phyloP scores from a whole-genome alignment of 1,140 invertebrate species.

The Drosophila nigromelanica region DNA sequence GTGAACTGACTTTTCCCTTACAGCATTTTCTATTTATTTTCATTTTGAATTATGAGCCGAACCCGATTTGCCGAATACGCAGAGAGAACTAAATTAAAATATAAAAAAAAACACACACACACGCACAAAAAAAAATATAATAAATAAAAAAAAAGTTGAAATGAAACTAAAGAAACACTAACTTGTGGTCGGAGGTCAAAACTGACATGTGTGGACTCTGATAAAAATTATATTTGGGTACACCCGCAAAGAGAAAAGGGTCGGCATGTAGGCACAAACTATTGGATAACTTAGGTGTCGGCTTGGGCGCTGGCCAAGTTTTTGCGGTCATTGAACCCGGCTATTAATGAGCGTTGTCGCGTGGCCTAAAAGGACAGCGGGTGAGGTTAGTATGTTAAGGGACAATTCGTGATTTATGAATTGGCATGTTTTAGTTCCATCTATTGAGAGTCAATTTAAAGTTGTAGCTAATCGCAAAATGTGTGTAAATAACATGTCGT shows the following conservation, averaged over 20 bases:
- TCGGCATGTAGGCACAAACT: slow-evolving; percentile 37
- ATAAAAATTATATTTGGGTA: slow-evolving; percentile 66
- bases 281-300: slow-evolving; percentile 20
- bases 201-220: slow-evolving; percentile 64
- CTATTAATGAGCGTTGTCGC: slow-evolving; percentile 13
- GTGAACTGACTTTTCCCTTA: slow-evolving; percentile 36
- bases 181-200: slow-evolving; percentile 26
- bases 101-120: slow-evolving; percentile 36
- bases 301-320: slow-evolving; percentile 25
- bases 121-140: slow-evolving; percentile 38
- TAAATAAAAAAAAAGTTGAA: slow-evolving; percentile 41
- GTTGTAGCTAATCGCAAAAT: slow-evolving; percentile 53
- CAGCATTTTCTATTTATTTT: slow-evolving; percentile 55
- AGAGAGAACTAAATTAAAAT: slow-evolving; percentile 64
- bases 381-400: background rate
- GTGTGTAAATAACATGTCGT: slow-evolving; percentile 61
- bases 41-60: slow-evolving; percentile 70
- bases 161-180: slow-evolving; percentile 9
- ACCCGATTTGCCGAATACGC: slow-evolving; percentile 30
- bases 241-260: slow-evolving; percentile 45
- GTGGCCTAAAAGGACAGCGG: too few species aligned
- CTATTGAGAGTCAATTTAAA: slow-evolving; percentile 39
- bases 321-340: slow-evolving; percentile 61
- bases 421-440: slow-evolving; percentile 5
- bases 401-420: slow-evolving; percentile 60